Conservation (phyloP, 2,797 vertebrate species). For the Sylvilagus floridanus region DNA sequence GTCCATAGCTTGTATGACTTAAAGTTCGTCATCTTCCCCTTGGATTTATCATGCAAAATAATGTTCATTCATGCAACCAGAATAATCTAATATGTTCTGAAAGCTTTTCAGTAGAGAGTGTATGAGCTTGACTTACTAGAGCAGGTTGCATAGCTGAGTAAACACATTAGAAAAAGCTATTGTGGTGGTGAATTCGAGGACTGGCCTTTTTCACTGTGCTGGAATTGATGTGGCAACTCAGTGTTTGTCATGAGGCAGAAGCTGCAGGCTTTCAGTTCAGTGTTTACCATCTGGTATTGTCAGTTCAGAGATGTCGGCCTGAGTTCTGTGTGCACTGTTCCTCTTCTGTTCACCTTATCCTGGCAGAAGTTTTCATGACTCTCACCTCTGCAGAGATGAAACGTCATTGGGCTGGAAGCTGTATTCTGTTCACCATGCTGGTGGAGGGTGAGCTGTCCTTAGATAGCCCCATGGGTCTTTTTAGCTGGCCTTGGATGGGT, state of each 20-base stretch:
- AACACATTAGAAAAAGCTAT: neutral
- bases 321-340: constrained; percentile 36
- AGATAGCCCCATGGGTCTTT: neutral
- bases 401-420: neutral
- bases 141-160: neutral
- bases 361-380: neutral
- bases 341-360: constrained; percentile 39
- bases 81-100: neutral
- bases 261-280: neutral
- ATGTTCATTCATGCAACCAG: neutral
- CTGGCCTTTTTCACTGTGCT: neutral
- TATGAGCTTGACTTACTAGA: neutral
- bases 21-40: constrained; percentile 1
- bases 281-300: neutral
- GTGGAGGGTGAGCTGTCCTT: neutral
- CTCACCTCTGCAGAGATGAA: neutral
- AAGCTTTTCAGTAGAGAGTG: constrained; percentile 2
- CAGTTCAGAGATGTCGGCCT: neutral
- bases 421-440: neutral
- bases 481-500: neutral
- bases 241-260: neutral
- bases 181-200: neutral
- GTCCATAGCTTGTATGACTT: neutral
- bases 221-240: neutral
- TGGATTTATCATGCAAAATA: neutral